Evolutionary conservation across 2,888 invertebrate species (phyloP), one percentile per base, ranked within the genome.

Genomic region (Pyrrhopygopsis socrates): DNA sequence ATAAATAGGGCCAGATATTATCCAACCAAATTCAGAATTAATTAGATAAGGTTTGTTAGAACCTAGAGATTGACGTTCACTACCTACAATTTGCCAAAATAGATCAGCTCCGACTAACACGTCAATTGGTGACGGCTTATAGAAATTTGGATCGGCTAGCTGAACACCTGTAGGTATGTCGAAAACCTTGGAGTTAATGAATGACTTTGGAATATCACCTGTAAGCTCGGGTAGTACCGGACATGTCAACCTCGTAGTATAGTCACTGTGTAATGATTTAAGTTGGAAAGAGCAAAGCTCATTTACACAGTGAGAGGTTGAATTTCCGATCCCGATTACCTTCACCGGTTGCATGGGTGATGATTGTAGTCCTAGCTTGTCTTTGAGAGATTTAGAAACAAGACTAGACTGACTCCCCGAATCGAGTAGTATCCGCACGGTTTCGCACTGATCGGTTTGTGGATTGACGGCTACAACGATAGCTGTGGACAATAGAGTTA

Each of bases 181-280:
- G n/a, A 67, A 22, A 34, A 67, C n/a, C n/a, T 67, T 38, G 3
- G 30, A 34, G 13, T 67, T 67, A 2, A 30, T 34, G 6, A n/a
- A 67, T n/a, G 30, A 67, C n/a, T 70, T 85, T 6, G 85, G 85
- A 50, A 85, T 74, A 20, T 81, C 63, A 15, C 81, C 85, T 68
- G 85, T 78, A 6, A 85, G 67, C 29, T 85, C 34, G 4, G 71
- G 68, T 29, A 85, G 38, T 6, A 85, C 85, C 29, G 58, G 67
- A 71, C 81, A 85, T 15, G 77, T 60, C 24, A 81, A 60, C 18
- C 38, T 50, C 13, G 63, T n/a, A 24, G 15, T 54, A 15, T 68
- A 81, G 29, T 77, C 34, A 60, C 68, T 74, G 38, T 50, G n/a
- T 38, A 77, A 20, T 13, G 77, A 84, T 27, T 74, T 41, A 8